Percentiles rank a stretch among this genome's conserved stretches.
Conservation (phyloP, 2,888 invertebrate genomes). For the Thereva unica region DNA sequence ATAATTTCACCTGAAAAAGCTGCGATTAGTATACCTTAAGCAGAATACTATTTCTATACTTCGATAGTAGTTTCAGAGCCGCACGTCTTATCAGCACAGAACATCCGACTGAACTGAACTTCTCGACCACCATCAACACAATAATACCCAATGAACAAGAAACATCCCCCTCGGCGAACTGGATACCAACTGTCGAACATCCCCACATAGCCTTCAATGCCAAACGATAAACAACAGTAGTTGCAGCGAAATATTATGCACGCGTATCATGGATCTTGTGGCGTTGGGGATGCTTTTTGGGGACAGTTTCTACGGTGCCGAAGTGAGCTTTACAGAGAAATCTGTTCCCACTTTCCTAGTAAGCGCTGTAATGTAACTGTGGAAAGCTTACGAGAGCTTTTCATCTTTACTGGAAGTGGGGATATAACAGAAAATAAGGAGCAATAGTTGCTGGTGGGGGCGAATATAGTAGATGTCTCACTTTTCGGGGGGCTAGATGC, state of each 20-base stretch:
- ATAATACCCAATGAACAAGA: constrained; percentile 21
- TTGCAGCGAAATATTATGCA: too few relatives aligned
- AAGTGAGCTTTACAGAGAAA: constrained; percentile 1
- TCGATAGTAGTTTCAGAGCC: neutral
- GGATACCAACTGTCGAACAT: constrained; percentile 19
- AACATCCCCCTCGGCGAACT: constrained; percentile 18
- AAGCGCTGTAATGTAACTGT: neutral
- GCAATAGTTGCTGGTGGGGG: too few relatives aligned
- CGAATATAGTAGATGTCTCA: too few relatives aligned
- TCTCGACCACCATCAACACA: constrained; percentile 4
- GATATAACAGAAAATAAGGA: neutral
- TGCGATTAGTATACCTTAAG: too few relatives aligned
- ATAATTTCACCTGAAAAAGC: too few relatives aligned
- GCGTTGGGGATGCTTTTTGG: constrained; percentile 7
- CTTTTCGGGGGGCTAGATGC: too few relatives aligned
- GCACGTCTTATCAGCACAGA: constrained; percentile 27
- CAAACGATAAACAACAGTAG: too few relatives aligned
- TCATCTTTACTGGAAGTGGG: neutral
- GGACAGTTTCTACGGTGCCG: constrained; percentile 14
- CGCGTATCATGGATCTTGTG: too few relatives aligned
- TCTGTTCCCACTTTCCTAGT: constrained; percentile 22
- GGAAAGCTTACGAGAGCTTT: neutral
- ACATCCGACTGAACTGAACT: constrained; percentile 23
- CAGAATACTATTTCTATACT: too few relatives aligned
- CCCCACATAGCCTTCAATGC: neutral